These are phyloP conservation scores for Catharus ustulatus DNA, from an alignment of 2,797 vertebrate species.

Conservation along the genomic window DNA sequence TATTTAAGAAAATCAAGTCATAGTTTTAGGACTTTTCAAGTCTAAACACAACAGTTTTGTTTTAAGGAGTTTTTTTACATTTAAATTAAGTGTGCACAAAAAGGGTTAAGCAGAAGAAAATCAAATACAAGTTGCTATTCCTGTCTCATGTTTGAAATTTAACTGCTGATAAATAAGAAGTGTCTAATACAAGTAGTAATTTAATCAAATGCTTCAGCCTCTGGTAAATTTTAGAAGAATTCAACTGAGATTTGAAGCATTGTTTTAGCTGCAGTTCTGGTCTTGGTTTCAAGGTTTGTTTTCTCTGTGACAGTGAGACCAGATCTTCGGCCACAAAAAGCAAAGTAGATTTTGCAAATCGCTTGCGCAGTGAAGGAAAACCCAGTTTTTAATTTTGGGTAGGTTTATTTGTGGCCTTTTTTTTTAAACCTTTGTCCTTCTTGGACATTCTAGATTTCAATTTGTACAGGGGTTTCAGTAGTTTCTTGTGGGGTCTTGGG, in stretches of 20 bases:
- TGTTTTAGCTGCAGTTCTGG: not conserved
- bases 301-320: not conserved
- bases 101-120: not conserved
- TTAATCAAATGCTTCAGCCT: not conserved
- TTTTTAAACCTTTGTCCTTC: not conserved
- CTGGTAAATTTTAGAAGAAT: not conserved
- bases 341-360: not conserved
- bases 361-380: not conserved
- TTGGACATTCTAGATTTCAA: not conserved
- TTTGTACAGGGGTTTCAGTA: not conserved
- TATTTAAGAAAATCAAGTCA: not conserved
- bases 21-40: not conserved
- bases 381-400: not conserved
- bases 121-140: not conserved
- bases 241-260: not conserved
- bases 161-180: not conserved
- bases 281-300: not conserved
- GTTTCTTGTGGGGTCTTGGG: not conserved
- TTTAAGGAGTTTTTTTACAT: not conserved
- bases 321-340: not conserved
- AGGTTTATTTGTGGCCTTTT: not conserved
- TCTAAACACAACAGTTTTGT: not conserved
- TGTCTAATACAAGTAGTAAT: not conserved
- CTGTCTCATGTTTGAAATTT: not conserved
- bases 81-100: not conserved